Evolutionary conservation across 2,888 invertebrate genomes (phyloP), one percentile per base, ranked within the genome.

Genomic region (Drosophila suboccidentalis): DNA sequence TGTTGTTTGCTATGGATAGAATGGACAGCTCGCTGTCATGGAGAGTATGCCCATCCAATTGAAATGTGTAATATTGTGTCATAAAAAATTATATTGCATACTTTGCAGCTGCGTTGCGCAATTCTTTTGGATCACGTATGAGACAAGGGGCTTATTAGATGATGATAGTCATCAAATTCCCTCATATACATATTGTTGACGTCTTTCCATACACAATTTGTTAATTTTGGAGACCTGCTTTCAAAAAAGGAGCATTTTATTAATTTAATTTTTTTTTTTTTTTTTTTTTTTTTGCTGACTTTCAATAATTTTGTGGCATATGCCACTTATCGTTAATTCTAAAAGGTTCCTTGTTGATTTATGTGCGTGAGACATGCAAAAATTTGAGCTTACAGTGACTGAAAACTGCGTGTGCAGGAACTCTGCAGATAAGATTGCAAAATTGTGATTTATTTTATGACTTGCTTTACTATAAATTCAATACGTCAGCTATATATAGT

Each of bases 71-170:
- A 49, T 55, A 66, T 38, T 55, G 38, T 32, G 54, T 61, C 71
- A 38, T 85, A 67, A 80, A 61, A 68, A 63, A 57, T 71, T 68
- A 72, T 79, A 73, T 82, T 78, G 86, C 82, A 83, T 82, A 82
- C 75, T 82, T 83, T 74, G 58, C 62, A 63, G 86, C 75, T 62
- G 59, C 69, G 50, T 19, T 44, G 55, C 53, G 32, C 53, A 55
- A 41, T 61, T 47, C n/a, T 41, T 55, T 60, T n/a, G 19, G 34
- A 22, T 17, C 44, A 38, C 50, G 39, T 29, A 11, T 34, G 57
- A 22, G 15, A 19, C 9, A 4, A 11, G 32, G 11, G 3, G 32
- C 34, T 51, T 46, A 46, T 53, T 53, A 34, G 9, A 46, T 59
- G 13, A 34, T 22, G 9, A 19, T 10, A 3, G 15, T 15, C 36